Percentiles rank a stretch among this genome's conserved stretches.
Conservation (phyloP, 2,113 vertebrate genomes). For the Corythoichthys intestinalis region DNA sequence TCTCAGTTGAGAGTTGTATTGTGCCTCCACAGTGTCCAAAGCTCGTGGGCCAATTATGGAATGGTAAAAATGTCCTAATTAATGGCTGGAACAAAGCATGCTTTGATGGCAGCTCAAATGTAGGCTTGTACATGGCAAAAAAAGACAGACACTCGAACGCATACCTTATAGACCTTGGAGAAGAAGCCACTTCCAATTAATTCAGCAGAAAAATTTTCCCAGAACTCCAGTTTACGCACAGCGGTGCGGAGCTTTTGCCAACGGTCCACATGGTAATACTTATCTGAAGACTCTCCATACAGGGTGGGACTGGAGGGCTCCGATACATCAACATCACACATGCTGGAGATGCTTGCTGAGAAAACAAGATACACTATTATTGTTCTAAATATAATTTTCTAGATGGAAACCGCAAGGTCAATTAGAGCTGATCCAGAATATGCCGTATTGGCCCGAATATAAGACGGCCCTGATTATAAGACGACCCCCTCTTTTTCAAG, state of each 20-base stretch:
- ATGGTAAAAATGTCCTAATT: conserved; percentile 61
- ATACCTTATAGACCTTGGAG: conserved; percentile 86
- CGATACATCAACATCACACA: conserved; percentile 73
- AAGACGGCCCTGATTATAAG: no score
- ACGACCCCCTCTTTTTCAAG: no score
- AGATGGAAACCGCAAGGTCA: no score
- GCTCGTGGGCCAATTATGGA: conserved; percentile 43
- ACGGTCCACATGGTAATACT: conserved; percentile 77
- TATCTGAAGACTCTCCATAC: conserved; percentile 72
- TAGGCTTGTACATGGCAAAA: conserved; percentile 11
- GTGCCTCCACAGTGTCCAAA: conserved; percentile 20
- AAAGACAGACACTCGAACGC: neutral
- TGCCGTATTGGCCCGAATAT: no score
- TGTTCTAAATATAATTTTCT: neutral
- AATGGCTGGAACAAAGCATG: conserved; percentile 42
- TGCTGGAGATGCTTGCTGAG: conserved; percentile 68
- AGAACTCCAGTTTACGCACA: conserved; percentile 84
- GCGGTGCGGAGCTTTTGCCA: conserved; percentile 84
- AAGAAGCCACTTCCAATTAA: conserved; percentile 84
- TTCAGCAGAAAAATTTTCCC: conserved; percentile 81
- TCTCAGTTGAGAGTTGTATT: conserved; percentile 24
- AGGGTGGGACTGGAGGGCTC: conserved; percentile 73
- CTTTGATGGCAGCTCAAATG: conserved; percentile 30
- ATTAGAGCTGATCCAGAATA: no score
- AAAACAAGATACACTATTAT: neutral